A percentile compares a stretch with the other conserved stretches of the same genome.
phyloP scores from a whole-genome alignment of 1,140 invertebrate genomes.

The Andricus grossulariae region DNA sequence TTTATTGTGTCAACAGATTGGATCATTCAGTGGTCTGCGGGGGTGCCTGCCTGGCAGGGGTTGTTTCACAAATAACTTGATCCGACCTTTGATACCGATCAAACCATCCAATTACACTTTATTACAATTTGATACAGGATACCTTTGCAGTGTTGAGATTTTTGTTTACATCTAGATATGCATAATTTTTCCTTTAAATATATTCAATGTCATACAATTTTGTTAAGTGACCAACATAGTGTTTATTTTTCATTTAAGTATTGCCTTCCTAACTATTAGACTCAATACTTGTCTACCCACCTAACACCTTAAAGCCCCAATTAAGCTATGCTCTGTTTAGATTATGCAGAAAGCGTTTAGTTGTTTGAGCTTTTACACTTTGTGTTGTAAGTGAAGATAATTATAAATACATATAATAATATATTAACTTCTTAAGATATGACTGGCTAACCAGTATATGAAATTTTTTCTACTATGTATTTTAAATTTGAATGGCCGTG shows the following conservation, averaged over 20 bases:
- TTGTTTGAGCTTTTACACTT: neutral
- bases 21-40: slow-evolving; percentile 62
- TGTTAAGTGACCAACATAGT: neutral
- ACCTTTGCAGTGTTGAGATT: no score
- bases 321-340: slow-evolving; percentile 16
- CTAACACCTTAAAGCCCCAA: slow-evolving; percentile 20
- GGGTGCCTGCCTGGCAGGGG: slow-evolving; percentile 47
- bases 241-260: slow-evolving; percentile 20
- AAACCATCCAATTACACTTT: slow-evolving; percentile 44
- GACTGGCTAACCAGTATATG: no score
- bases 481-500: no score
- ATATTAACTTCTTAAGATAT: neutral
- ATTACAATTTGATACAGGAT: neutral
- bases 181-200: no score
- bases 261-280: neutral
- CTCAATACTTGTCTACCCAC: neutral
- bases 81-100: slow-evolving; percentile 46
- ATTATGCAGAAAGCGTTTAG: slow-evolving; percentile 26
- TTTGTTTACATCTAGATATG: no score
- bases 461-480: no score
- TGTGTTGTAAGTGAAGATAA: neutral
- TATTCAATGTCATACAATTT: neutral
- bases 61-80: slow-evolving; percentile 58
- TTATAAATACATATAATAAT: neutral
- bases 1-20: slow-evolving; percentile 66